phyloP scores from a whole-genome alignment of 2,113 vertebrate species.

The Colistium nudipinnis region DNA sequence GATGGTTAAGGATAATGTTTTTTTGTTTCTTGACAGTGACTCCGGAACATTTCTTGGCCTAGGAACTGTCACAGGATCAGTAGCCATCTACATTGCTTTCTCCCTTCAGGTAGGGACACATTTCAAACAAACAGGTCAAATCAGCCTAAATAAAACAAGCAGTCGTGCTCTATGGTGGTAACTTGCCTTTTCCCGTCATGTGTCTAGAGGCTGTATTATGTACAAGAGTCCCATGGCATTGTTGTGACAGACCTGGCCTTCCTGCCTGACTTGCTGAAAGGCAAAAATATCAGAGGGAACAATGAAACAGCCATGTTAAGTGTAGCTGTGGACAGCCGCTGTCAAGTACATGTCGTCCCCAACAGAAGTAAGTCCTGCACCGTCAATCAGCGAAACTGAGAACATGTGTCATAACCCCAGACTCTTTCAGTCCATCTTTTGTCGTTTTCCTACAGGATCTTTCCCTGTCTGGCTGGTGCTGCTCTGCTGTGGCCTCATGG shows the following conservation, averaged over 20 bases:
- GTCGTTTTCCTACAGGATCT: slow-evolving; percentile 76
- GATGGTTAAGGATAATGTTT: neutral
- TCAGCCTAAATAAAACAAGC: neutral
- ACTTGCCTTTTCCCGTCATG: neutral
- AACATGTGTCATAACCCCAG: neutral
- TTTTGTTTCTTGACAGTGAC: slow-evolving; percentile 78
- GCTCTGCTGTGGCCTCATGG: slow-evolving; percentile 85
- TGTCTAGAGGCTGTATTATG: slow-evolving; percentile 90
- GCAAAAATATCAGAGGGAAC: slow-evolving; percentile 81
- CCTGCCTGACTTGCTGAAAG: slow-evolving; percentile 81
- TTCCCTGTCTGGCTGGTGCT: slow-evolving; percentile 91
- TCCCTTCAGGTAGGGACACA: slow-evolving; percentile 89
- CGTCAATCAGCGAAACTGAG: neutral
- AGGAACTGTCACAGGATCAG: slow-evolving; percentile 94
- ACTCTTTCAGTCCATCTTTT: neutral
- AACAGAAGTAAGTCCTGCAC: slow-evolving; percentile 83
- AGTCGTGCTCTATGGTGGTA: neutral
- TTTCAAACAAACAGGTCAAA: neutral
- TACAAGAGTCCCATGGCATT: slow-evolving; percentile 92
- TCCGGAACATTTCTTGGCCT: slow-evolving; percentile 95
- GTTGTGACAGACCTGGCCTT: slow-evolving; percentile 95
- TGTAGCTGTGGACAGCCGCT: slow-evolving; percentile 95
- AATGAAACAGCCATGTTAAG: slow-evolving; percentile 91
- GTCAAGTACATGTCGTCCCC: slow-evolving; percentile 88
- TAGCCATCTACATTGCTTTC: slow-evolving; percentile 94